Evolutionary conservation across 2,113 vertebrate genomes (phyloP).

Genomic region (Psittacara wagleri): DNA sequence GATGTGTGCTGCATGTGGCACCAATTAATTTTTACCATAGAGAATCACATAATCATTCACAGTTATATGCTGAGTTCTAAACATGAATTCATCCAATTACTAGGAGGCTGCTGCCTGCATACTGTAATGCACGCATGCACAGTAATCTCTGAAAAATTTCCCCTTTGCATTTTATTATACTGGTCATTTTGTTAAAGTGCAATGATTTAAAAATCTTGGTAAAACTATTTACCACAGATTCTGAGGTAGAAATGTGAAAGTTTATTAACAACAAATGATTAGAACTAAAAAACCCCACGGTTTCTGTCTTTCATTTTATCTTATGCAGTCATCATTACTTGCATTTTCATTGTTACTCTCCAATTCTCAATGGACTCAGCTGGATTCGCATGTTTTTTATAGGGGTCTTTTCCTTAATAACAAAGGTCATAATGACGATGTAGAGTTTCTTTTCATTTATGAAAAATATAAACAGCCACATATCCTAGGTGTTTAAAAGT

Average conservation of each 20-base stretch:
- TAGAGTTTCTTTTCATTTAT: background rate
- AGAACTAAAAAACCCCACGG: rapidly evolving
- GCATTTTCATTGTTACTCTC: background rate
- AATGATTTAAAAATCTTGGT: background rate
- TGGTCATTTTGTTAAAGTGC: background rate
- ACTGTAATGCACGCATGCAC: background rate
- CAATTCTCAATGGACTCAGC: background rate
- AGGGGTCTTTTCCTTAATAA: background rate
- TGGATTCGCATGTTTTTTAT: background rate
- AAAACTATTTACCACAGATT: background rate
- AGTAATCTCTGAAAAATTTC: background rate
- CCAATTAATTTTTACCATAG: background rate
- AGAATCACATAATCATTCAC: background rate
- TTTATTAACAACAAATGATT: background rate
- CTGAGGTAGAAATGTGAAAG: background rate
- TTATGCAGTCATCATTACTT: background rate
- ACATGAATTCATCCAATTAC: background rate
- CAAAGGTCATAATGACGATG: background rate
- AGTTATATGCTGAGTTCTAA: background rate
- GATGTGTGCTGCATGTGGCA: background rate
- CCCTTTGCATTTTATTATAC: background rate
- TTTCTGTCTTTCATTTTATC: background rate
- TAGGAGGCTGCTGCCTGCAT: background rate
- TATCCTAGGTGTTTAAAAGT: background rate
- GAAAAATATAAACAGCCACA: background rate